Evolutionary conservation across 2,797 vertebrate species (phyloP).

Genomic region (Pelodytes ibericus): DNA sequence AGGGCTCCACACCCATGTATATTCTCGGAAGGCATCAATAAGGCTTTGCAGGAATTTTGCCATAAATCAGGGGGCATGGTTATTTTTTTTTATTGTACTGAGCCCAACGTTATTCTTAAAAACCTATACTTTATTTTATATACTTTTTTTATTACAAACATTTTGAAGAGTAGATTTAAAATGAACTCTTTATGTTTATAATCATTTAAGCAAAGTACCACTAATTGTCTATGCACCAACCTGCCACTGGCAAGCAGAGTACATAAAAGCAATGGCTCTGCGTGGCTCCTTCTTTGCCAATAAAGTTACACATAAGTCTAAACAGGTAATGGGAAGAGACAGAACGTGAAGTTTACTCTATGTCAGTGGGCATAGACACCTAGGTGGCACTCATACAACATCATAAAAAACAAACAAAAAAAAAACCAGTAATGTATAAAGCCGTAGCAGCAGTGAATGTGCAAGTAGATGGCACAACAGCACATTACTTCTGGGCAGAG

Average conservation of each 20-base stretch:
- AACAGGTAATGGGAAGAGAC: constrained; percentile 1
- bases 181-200: not conserved
- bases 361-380: not conserved
- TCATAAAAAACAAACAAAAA: too few species aligned
- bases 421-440: not conserved
- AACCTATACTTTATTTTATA: constrained; percentile 41
- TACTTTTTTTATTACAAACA: constrained; percentile 21
- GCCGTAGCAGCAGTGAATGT: too few species aligned
- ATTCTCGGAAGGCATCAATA: too few species aligned
- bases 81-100: constrained; percentile 3
- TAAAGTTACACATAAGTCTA: constrained; percentile 1
- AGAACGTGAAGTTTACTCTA: not conserved
- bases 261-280: not conserved
- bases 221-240: constrained; percentile 28
- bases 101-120: not conserved
- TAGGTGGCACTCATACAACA: not conserved
- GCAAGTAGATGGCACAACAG: not conserved
- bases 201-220: constrained; percentile 18
- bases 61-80: not conserved
- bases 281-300: constrained; percentile 11
- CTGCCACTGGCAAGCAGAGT: constrained; percentile 13
- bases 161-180: constrained; percentile 15
- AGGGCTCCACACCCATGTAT: too few species aligned
- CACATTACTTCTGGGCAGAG: constrained; percentile 41
- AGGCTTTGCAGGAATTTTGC: too few species aligned